Evolutionary conservation across 2,797 vertebrate genomes (phyloP).

Genomic region (Pseudomugil tenellus): DNA sequence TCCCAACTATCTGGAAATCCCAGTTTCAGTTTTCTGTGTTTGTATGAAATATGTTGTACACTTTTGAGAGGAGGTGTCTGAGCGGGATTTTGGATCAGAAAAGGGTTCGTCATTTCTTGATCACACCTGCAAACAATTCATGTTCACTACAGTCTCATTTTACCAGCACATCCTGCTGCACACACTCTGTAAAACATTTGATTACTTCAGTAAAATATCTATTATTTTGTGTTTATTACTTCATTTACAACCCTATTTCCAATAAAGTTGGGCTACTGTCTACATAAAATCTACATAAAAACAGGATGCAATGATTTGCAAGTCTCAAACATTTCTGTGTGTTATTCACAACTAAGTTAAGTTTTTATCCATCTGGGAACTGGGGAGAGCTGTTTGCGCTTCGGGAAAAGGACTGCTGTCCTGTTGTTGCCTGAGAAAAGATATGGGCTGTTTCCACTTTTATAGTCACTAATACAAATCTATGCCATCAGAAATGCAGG

Average conservation of each 20-base stretch:
- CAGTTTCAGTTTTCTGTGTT: not conserved
- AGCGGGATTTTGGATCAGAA: not conserved
- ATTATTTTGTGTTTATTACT: constrained; percentile 55
- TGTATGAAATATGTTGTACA: constrained; percentile 5
- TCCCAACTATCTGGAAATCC: constrained; percentile 1
- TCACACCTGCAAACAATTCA: constrained; percentile 18
- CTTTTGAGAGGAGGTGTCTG: constrained; percentile 2
- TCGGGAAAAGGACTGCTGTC: too few species aligned
- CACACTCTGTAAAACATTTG: constrained; percentile 22
- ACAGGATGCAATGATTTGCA: too few species aligned
- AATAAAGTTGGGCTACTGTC: too few species aligned
- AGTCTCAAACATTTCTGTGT: too few species aligned
- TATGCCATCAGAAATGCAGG: too few species aligned
- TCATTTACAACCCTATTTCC: constrained; percentile 8
- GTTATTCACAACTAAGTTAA: too few species aligned
- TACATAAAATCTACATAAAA: too few species aligned
- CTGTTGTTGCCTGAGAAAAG: too few species aligned
- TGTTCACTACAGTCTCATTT: not conserved
- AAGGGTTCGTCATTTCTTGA: constrained; percentile 1
- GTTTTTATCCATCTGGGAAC: too few species aligned
- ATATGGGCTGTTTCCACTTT: too few species aligned
- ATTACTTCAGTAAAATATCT: constrained; percentile 44
- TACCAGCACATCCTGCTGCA: constrained; percentile 21
- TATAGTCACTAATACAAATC: too few species aligned
- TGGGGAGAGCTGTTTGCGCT: too few species aligned